Conservation (phyloP, 2,888 invertebrate species). For the Chalcosyrphus nemorum region DNA sequence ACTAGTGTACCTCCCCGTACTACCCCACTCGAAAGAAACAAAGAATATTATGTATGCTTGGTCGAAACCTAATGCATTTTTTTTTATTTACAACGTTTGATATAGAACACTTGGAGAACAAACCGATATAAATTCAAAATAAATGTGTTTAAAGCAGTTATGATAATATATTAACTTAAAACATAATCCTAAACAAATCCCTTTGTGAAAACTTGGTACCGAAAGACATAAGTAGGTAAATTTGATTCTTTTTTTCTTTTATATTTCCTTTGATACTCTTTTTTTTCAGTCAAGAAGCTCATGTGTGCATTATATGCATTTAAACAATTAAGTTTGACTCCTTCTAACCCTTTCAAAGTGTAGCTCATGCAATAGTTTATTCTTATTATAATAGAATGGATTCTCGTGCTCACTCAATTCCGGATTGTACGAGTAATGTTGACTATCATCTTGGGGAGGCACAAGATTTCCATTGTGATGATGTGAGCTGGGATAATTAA, state of each 20-base stretch:
- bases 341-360: slow-evolving; percentile 91
- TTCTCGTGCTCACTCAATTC: slow-evolving; percentile 90
- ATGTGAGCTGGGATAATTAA: slow-evolving; percentile 55
- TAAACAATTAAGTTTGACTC: slow-evolving; percentile 28
- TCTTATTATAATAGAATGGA: slow-evolving; percentile 92
- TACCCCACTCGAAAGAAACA: neutral
- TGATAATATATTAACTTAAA: slow-evolving; percentile 49
- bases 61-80: neutral
- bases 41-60: neutral
- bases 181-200: slow-evolving; percentile 53
- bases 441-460: slow-evolving; percentile 56
- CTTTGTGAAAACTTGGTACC: slow-evolving; percentile 36
- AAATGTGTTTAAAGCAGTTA: neutral
- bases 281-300: slow-evolving; percentile 15
- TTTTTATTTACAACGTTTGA: neutral
- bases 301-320: neutral
- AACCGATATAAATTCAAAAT: slow-evolving; percentile 5
- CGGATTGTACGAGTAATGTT: slow-evolving; percentile 85
- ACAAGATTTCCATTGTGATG: slow-evolving; percentile 50
- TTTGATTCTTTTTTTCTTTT: neutral
- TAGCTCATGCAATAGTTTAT: slow-evolving; percentile 92
- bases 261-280: neutral
- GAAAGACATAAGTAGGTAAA: neutral
- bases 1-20: too few relatives aligned
- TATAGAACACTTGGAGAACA: neutral